Base-by-base conservation (phyloP, 2,113 vertebrate genomes). In the Glaucomys volans region DNA sequence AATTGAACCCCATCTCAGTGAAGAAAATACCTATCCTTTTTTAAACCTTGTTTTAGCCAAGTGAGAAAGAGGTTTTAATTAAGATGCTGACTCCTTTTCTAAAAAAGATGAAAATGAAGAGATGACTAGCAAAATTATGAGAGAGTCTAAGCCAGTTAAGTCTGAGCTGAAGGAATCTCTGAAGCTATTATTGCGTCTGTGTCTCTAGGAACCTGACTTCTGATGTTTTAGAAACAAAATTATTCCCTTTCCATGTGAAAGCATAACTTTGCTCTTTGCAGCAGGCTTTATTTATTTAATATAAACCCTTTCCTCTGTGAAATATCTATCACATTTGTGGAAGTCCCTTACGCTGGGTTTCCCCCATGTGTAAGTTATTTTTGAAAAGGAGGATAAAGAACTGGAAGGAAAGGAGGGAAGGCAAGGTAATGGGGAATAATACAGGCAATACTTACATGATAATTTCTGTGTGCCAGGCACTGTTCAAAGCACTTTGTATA, bases 61-160 rank as follows among this genome's bases (percentile, higher is more conserved):
- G 0, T 2, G 24, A 96, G 40, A 79, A 90, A 91, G 89, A 91
- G 22, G 26, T 16, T 83, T 95, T 93, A 96, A 87, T 62, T 87
- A 86, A 77, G 82, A 54, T 47, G 32, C 17, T 94, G 90, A 44
- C 8, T 59, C 4, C 17, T 71, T 94, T 67, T 81, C 42, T 97
- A 93, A 86, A 96, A 96, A 92, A 90, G 86, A 94, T 95, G 82
- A 37, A 77, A 67, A 47, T 96, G 76, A 93, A 54, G 50, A 92
- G 40, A 91, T 13, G n/a, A 47, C 81, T 89, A 54, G 35, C 64
- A 84, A 75, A 52, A 92, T 40, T 59, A 92, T 72, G 37, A 92
- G 62, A 94, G 69, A 91, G 44, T 54, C 32, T 80, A 42, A 90
- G 52, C 37, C 71, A 86, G 6, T 47, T 79, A 93, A 47, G 69